A percentile compares a stretch with the other conserved stretches of the same genome.
phyloP scores from a whole-genome alignment of 2,888 invertebrate genomes.

The Pterostichus niger region DNA sequence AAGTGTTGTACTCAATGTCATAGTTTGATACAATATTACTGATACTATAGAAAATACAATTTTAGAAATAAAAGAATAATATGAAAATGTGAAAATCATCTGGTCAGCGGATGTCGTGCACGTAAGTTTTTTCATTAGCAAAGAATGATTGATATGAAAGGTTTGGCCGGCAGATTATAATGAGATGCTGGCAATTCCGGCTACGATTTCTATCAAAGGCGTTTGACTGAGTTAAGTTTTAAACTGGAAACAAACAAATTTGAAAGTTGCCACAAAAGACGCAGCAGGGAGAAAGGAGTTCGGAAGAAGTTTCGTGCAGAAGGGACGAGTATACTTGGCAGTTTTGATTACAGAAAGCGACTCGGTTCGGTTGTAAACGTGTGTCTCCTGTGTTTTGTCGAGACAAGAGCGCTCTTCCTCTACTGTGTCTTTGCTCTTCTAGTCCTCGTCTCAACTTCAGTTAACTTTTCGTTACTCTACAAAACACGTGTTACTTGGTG shows the following conservation, averaged over 20 bases:
- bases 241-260: constrained; percentile 65
- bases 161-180: constrained; percentile 37
- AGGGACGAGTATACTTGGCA: constrained; percentile 59
- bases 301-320: constrained; percentile 52
- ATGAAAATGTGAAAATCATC: neutral
- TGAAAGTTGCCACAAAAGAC: constrained; percentile 64
- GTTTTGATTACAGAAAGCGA: constrained; percentile 65
- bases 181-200: constrained; percentile 58
- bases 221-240: constrained; percentile 48
- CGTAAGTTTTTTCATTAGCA: constrained; percentile 52
- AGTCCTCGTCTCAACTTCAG: neutral
- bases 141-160: constrained; percentile 34
- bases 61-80: neutral
- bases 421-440: neutral
- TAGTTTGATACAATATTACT: no score
- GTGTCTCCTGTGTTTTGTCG: constrained; percentile 55
- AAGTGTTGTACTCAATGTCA: no score
- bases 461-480: constrained; percentile 42
- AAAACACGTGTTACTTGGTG: constrained; percentile 17
- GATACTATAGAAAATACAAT: no score
- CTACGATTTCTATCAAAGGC: constrained; percentile 29
- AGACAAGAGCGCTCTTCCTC: constrained; percentile 32
- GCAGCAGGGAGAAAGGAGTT: constrained; percentile 63
- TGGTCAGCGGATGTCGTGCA: neutral
- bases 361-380: constrained; percentile 59